Evolutionary conservation across 2,888 invertebrate genomes (phyloP).

Genomic region (Erebia palarica): DNA sequence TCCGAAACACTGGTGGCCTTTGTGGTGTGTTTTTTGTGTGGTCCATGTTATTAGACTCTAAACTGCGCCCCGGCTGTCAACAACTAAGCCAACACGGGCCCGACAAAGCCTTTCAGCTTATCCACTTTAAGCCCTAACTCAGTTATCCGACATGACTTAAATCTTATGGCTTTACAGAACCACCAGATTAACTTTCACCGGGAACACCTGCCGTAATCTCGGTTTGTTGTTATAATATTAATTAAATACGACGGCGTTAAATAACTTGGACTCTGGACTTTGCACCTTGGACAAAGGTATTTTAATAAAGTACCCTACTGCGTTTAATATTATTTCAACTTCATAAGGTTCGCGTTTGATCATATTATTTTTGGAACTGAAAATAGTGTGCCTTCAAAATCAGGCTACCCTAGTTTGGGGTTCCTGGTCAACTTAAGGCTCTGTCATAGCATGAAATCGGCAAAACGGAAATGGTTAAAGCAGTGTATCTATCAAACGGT

Average conservation of each 20-base stretch:
- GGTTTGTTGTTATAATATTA: slow-evolving; percentile 23
- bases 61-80: slow-evolving; percentile 31
- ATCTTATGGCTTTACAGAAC: slow-evolving; percentile 38
- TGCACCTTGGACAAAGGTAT: not conserved
- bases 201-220: slow-evolving; percentile 26
- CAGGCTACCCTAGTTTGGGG: too few relatives aligned
- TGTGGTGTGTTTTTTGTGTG: too few relatives aligned
- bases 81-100: slow-evolving; percentile 38
- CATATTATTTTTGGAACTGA: too few relatives aligned
- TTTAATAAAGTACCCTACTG: not conserved
- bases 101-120: slow-evolving; percentile 39
- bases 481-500: too few relatives aligned
- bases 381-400: too few relatives aligned
- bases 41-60: not conserved
- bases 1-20: too few relatives aligned
- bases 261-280: not conserved
- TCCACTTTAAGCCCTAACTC: slow-evolving; percentile 43
- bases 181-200: slow-evolving; percentile 39
- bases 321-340: too few relatives aligned
- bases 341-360: too few relatives aligned
- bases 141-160: slow-evolving; percentile 41
- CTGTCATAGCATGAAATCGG: too few relatives aligned
- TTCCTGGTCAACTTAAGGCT: too few relatives aligned
- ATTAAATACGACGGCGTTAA: slow-evolving; percentile 2
- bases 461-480: too few relatives aligned